Evolutionary conservation across 2,113 vertebrate genomes (phyloP), one percentile per base, ranked within the genome.

Genomic region (Cyprinus carpio): DNA sequence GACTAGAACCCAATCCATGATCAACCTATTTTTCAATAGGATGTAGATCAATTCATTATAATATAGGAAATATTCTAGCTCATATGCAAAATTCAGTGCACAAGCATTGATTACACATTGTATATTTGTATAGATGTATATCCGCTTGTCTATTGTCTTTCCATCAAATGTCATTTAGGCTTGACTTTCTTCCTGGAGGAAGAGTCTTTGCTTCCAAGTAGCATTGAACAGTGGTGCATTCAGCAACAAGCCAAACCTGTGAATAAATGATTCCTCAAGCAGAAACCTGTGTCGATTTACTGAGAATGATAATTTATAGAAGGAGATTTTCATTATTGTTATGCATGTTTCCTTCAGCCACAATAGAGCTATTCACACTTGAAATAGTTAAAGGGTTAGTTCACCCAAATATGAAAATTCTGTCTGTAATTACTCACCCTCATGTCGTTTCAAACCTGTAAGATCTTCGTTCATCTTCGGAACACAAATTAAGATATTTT

Each of bases 251-350:
- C 85, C 93, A 95, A 95, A 95, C 92, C 92, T 92, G 87, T 91
- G 87, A 97, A 96, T 97, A 97, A 97, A 95, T 60, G 29, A 89
- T 90, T 91, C 92, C 87, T 91, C 93, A 90, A 94, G 93, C 92
- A 85, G 67, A 81, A 85, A 62, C 74, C 49, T 13, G 40, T 37
- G 40, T 69, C 31, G 20, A 4, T 34, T 69, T 20, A 34, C 8
- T 34, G 16, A 69, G 18, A 34, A 34, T 10, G 16, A 20, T 34
- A 1, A 31, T 67, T 1, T 25, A 34, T 67, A 54, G 40, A 40
- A 46, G 49, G 51, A 54, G 51, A 54, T 54, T 34, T 69, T 69
- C 16, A 34, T 9, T 65, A 34, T 8, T 29, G 62, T 31, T 67
- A 16, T 67, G 27, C 64, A 31, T 3, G 27, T 67, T 18, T 31